Base-by-base conservation (phyloP, 2,797 vertebrate species). In the Cichlasoma orientale region DNA sequence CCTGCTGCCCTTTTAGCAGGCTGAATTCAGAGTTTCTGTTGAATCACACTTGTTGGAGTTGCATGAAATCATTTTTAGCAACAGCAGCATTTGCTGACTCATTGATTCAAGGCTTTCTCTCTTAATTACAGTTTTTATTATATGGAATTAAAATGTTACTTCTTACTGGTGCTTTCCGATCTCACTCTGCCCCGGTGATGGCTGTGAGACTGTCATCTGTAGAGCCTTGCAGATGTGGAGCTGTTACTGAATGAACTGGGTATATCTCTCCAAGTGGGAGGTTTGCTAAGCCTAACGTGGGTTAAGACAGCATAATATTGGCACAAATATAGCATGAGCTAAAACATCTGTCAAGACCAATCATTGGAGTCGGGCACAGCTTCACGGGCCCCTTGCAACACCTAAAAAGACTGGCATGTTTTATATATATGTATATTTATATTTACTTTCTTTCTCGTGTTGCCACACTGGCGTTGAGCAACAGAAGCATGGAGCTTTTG, bases 31-130 rank as follows among this genome's bases (percentile, higher is more conserved):
- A 31, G 4, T 52, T 68, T 68, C 7, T 31, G 7, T 52, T 14
- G 44, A 50, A n/a, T 29, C 18, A n/a, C 25, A 68, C 25, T 68
- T 68, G 63, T 52, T 52, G 63, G 63, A 68, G 25, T n/a, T 50
- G 18, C 10, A 52, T 52, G 44, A 52, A 44, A 52, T 27, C 25
- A 27, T 21, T 47, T 68, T 68, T 50, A 68, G 63, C 50, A 50
- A 68, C 25, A 1, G 10, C 1, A 68, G 41, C 50, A 50, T 6
- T 68, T 50, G 50, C 41, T 29, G 63, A 50, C 25, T 29, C 41
- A n/a, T n/a, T 29, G 41, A 16, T 50, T 68, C 19, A n/a, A 68
- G 61, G 41, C 41, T 0, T 29, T 0, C 6, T 50, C 41, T 50
- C 19, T 44, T 50, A 50, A 50, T 68, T 29, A 50, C 6, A 8